A percentile compares a stretch with the other conserved stretches of the same genome.
phyloP scores from a whole-genome alignment of 2,113 vertebrate species.

The Dunckerocampus dactyliophorus region DNA sequence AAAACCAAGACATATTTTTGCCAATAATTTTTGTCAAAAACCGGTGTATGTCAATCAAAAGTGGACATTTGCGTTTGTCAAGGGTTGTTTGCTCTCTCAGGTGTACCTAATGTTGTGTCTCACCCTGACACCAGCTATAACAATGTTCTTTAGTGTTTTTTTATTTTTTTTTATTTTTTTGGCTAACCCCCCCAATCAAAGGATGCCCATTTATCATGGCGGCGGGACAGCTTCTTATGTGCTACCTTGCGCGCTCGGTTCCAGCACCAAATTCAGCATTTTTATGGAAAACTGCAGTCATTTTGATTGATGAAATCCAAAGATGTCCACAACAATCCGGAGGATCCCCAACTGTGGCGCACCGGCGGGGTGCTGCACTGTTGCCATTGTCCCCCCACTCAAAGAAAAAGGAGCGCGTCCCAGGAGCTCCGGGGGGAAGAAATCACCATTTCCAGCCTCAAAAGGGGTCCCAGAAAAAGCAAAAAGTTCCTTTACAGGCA shows the following conservation, averaged over 20 bases:
- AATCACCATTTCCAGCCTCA: conserved; percentile 88
- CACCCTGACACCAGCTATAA: conserved; percentile 12
- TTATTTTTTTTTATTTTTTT: conserved; percentile 76
- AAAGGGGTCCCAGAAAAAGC: conserved; percentile 66
- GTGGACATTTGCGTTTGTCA: too few relatives aligned
- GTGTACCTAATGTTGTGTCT: conserved; percentile 4
- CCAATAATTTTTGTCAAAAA: too few relatives aligned
- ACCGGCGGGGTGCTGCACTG: conserved; percentile 96
- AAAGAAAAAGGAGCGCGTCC: conserved; percentile 84
- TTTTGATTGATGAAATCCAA: conserved; percentile 99
- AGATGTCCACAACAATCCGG: conserved; percentile 97
- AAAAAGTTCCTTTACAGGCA: conserved; percentile 84
- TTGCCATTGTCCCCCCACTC: conserved; percentile 89
- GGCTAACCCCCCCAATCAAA: conserved; percentile 79
- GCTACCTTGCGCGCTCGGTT: conserved; percentile 94
- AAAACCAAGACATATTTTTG: not conserved
- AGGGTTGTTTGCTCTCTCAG: not conserved
- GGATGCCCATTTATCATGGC: conserved; percentile 99
- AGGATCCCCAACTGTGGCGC: conserved; percentile 98
- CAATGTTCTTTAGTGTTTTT: conserved; percentile 24
- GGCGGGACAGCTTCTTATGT: conserved; percentile 94
- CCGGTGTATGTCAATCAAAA: too few relatives aligned
- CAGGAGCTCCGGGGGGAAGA: conserved; percentile 81
- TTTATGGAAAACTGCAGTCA: conserved; percentile 99
- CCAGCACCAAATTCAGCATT: conserved; percentile 97